A percentile compares a stretch with the other conserved stretches of the same genome.
Evolutionary conservation across 2,797 vertebrate genomes (phyloP).

Genomic region (Macrochelys suwanniensis): DNA sequence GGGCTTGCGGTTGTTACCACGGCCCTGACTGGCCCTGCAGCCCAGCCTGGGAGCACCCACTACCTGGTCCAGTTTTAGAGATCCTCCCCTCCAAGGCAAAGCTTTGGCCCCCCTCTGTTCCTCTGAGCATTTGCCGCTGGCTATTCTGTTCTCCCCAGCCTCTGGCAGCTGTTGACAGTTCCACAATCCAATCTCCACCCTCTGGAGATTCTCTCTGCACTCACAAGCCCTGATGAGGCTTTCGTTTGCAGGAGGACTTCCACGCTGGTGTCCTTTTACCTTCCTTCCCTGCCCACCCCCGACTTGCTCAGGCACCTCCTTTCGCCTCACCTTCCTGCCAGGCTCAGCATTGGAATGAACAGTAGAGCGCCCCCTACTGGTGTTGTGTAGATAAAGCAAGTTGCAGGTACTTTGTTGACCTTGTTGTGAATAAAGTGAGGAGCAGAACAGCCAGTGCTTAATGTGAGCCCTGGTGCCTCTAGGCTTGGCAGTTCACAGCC

Average conservation of each 20-base stretch:
- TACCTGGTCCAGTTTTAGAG: neutral
- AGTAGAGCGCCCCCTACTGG: neutral
- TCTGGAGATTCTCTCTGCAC: no score
- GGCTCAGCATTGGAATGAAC: neutral
- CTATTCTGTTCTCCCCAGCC: neutral
- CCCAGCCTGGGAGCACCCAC: no score
- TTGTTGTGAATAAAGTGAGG: neutral
- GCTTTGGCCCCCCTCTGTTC: neutral
- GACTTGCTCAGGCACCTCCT: neutral
- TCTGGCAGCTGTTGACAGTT: neutral
- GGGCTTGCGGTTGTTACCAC: rapidly evolving
- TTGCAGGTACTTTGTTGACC: neutral
- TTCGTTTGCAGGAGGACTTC: neutral
- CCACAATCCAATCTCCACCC: no score
- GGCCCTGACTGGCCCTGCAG: no score
- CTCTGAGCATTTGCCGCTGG: neutral
- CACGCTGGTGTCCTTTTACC: neutral
- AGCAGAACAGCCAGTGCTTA: neutral
- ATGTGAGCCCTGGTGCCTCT: no score
- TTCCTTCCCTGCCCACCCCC: no score
- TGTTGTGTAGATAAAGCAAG: neutral
- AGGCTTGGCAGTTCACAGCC: no score
- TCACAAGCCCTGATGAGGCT: neutral
- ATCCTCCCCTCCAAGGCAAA: no score
- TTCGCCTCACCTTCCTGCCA: neutral